A percentile compares a stretch with the other conserved stretches of the same genome.
phyloP scores from a whole-genome alignment of 2,113 vertebrate species.

The Phylloscopus trochilus region DNA sequence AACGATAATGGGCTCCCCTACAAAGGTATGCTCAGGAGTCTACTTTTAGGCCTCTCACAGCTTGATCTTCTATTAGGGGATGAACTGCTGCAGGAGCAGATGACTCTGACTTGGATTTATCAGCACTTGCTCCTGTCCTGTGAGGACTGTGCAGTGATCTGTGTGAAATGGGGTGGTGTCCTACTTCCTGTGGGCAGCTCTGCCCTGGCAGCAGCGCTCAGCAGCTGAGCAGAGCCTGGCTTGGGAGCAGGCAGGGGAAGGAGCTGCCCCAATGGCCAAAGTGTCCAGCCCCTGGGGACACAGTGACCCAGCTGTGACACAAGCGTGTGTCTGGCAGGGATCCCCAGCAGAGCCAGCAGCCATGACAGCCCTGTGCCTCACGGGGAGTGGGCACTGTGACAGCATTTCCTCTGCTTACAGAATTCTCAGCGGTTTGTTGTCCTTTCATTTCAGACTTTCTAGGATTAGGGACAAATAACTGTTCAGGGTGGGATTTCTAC shows the following conservation, averaged over 20 bases:
- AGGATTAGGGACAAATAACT: background rate
- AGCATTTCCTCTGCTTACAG: background rate
- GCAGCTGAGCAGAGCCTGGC: background rate
- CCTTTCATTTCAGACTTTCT: background rate
- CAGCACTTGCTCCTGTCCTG: background rate
- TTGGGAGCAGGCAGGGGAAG: background rate
- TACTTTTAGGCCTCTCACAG: background rate
- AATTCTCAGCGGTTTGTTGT: background rate
- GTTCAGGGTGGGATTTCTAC: background rate
- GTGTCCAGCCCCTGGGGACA: background rate
- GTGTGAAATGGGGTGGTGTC: background rate
- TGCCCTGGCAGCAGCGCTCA: background rate
- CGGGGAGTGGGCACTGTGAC: background rate
- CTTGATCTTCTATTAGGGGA: background rate
- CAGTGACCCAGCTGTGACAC: rapidly evolving
- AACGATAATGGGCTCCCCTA: conserved; percentile 93
- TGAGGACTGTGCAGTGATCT: background rate
- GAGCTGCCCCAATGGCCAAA: background rate
- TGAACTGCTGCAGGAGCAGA: background rate
- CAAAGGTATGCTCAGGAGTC: conserved; percentile 76
- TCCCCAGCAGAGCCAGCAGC: background rate
- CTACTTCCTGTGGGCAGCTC: background rate
- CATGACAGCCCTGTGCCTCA: background rate
- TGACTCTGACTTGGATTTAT: background rate
- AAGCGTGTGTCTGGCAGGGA: background rate